Conservation (phyloP, 2,888 invertebrate species). For the Dimorphilus gyrociliatus region DNA sequence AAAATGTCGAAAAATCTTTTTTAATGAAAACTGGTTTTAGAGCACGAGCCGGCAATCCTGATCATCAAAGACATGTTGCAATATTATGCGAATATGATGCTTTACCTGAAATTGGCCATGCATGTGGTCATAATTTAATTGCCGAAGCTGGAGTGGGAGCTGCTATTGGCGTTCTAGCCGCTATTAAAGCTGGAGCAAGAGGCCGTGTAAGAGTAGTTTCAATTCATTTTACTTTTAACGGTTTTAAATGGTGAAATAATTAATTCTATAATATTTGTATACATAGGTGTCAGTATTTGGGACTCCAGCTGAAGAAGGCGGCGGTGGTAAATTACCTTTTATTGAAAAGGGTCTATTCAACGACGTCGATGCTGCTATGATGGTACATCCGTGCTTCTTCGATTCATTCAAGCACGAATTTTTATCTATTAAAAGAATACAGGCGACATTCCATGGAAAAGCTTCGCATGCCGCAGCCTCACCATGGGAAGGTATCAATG, state of each 20-base stretch:
- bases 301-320: conserved; percentile 8
- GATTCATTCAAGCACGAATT: not conserved
- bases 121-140: conserved; percentile 4
- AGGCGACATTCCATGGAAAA: conserved; percentile 9
- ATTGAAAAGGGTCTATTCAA: conserved; percentile 4
- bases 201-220: not conserved
- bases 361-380: conserved; percentile 6
- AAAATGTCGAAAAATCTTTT: too few relatives aligned
- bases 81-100: conserved; percentile 3
- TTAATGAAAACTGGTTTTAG: conserved; percentile 2
- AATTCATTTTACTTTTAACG: not conserved
- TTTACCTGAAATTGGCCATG: conserved; percentile 4
- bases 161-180: conserved; percentile 1
- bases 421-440: conserved; percentile 5
- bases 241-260: not conserved
- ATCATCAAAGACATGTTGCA: not conserved
- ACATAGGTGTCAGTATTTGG: conserved; percentile 5
- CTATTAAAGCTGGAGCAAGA: not conserved
- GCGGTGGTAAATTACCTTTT: conserved; percentile 6
- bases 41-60: not conserved
- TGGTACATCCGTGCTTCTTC: conserved; percentile 5
- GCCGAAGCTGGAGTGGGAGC: conserved; percentile 1
- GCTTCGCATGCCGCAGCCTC: conserved; percentile 10
- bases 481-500: conserved; percentile 31
- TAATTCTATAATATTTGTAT: not conserved